Evolutionary conservation across 2,113 vertebrate genomes (phyloP).

Genomic region (Oncorhynchus clarkii): DNA sequence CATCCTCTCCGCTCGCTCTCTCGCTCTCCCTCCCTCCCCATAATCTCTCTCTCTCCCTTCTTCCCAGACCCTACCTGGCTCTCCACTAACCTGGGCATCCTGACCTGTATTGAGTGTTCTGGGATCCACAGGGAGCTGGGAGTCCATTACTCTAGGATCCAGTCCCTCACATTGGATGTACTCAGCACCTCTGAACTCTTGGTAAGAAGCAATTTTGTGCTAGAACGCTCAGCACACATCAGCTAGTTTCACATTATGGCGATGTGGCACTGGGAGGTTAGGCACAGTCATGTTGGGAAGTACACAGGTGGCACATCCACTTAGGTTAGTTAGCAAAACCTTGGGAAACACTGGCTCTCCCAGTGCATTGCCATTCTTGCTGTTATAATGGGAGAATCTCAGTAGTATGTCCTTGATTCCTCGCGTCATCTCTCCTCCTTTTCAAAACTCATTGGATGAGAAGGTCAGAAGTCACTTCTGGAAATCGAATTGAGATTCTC

Average conservation of each 20-base stretch:
- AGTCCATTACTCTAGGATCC: constrained; percentile 97
- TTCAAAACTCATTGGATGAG: too few relatives aligned
- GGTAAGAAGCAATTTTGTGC: constrained; percentile 69
- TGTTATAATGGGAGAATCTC: too few relatives aligned
- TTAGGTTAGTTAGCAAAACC: too few relatives aligned
- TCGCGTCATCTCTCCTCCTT: too few relatives aligned
- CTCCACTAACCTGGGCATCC: constrained; percentile 88
- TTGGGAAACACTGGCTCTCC: too few relatives aligned
- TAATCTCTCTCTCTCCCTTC: constrained; percentile 8
- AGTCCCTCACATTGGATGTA: constrained; percentile 94
- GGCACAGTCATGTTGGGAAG: background rate
- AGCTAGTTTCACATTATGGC: background rate
- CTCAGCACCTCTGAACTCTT: constrained; percentile 97
- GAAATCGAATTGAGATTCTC: too few relatives aligned
- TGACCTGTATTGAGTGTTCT: constrained; percentile 79
- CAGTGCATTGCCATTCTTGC: too few relatives aligned
- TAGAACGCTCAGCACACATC: background rate
- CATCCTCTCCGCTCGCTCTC: constrained; percentile 58
- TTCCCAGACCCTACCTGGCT: constrained; percentile 92
- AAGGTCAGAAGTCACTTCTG: too few relatives aligned
- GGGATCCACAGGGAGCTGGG: constrained; percentile 85
- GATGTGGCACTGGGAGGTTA: background rate
- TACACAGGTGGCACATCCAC: background rate
- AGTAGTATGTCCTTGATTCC: too few relatives aligned
- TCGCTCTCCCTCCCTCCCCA: constrained; percentile 1